phyloP scores from a whole-genome alignment of 2,113 vertebrate genomes.

The Lota lota region DNA sequence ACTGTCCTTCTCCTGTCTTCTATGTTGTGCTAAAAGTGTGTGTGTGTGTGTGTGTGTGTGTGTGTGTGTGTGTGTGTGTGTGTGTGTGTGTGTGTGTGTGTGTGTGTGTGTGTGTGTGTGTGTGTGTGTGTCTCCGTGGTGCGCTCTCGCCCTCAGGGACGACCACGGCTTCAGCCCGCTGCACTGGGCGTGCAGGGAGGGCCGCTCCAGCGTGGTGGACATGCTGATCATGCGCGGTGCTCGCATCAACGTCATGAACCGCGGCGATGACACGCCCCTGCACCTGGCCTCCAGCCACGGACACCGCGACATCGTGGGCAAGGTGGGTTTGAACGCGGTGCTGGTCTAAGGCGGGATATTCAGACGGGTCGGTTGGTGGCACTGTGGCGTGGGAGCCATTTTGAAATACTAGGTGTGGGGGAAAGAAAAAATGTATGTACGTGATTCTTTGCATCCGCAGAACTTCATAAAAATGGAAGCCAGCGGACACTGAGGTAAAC shows the following conservation, averaged over 20 bases:
- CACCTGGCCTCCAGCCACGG: slow-evolving; percentile 95
- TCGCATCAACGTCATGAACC: slow-evolving; percentile 97
- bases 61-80: background rate
- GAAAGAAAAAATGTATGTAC: no score
- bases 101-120: background rate
- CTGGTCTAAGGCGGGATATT: no score
- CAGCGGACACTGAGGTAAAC: no score
- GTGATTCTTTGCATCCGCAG: no score
- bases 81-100: background rate
- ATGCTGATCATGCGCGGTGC: slow-evolving; percentile 98
- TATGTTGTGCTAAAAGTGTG: background rate
- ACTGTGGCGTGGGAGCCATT: no score
- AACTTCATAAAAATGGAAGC: no score
- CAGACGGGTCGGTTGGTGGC: no score
- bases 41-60: background rate
- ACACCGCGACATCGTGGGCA: slow-evolving; percentile 91
- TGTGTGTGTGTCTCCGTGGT: background rate
- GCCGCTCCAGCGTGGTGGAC: slow-evolving; percentile 90
- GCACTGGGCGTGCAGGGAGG: slow-evolving; percentile 96
- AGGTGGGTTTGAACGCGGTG: slow-evolving; percentile 72
- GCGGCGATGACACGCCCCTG: slow-evolving; percentile 91
- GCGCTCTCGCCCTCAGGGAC: slow-evolving; percentile 73
- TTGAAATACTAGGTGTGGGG: no score
- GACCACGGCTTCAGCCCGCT: slow-evolving; percentile 97
- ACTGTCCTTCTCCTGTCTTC: no score